Evolutionary conservation across 2,797 vertebrate genomes (phyloP), one percentile per base, ranked within the genome.

Genomic region (Nannoperca obscura): DNA sequence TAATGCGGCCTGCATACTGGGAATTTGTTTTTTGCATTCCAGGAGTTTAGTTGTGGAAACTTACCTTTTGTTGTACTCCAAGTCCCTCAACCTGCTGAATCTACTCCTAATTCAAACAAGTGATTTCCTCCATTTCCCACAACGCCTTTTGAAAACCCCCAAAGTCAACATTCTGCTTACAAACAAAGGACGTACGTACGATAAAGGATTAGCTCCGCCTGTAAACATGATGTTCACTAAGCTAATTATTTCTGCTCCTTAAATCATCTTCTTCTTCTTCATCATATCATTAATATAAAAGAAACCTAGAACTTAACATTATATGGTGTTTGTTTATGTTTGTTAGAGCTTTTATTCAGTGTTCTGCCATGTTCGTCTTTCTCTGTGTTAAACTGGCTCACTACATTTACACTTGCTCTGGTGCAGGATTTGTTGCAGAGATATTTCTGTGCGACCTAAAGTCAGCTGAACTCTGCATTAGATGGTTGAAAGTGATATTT

Each of bases 31-130:
- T 47, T 36, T 13, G 73, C 76, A 81, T 78, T 85, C 74, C 69
- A 75, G 58, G 40, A 53, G 24, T 50, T 40, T 7, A 32, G 4
- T 20, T 46, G 49, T 1, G 38, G 24, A 2, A 59, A 86, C 85
- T 77, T 87, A 87, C 87, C 84, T 86, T 66, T 63, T 22, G 44
- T 19, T 47, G 12, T 19, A 7, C 40, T 52, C 22, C 22, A n/a
- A 11, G 50, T 49, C 40, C 22, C 10, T 71, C 4, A 63, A 27
- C 36, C 69, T 63, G 27, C 15, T 1, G 14, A 14, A 15, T 47
- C 27, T 36, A 57, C 42, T 42, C 63, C 36, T 55, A 30, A 19
- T 14, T 66, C 22, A 67, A 2, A 50, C 14, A 46, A 46, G 15
- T 13, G 7, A 70, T 36, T 67, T 36, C 5, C 32, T 53, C 46